phyloP scores from a whole-genome alignment of 35 echinoderm and acorn worm genomes.

The Lytechinus pictus region DNA sequence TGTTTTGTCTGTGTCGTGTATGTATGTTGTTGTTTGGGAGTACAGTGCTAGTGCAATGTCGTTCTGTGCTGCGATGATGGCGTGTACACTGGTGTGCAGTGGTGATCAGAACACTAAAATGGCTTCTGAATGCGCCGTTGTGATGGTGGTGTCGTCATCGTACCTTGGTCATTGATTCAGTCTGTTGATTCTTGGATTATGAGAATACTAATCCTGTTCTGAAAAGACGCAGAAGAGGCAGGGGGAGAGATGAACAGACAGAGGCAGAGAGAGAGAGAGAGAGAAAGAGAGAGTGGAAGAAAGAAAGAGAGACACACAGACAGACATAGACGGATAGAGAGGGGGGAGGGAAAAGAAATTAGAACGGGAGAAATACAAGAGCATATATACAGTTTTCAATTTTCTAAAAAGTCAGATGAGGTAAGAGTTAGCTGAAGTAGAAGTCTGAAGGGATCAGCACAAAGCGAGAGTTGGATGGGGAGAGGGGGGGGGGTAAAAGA shows the following conservation, averaged over 20 bases:
- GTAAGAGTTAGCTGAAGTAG: no score
- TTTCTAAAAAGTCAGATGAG: no score
- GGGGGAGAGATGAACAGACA: background rate
- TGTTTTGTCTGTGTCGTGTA: background rate
- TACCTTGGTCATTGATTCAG: background rate
- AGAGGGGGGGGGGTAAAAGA: no score
- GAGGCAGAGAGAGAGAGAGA: background rate
- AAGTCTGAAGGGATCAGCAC: no score
- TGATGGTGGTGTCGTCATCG: background rate
- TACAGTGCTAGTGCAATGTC: background rate
- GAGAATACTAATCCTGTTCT: background rate
- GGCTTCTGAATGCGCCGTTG: background rate
- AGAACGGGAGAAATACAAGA: no score
- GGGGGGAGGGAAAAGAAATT: background rate
- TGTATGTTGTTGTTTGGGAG: background rate
- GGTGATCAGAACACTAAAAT: background rate
- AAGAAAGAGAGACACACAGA: background rate
- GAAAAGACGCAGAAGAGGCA: background rate
- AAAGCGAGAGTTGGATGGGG: no score
- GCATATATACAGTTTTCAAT: no score
- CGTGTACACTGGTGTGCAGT: background rate
- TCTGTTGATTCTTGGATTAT: background rate
- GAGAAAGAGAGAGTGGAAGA: background rate
- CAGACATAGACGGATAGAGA: background rate
- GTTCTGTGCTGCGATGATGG: background rate